A percentile compares a stretch with the other conserved stretches of the same genome.
phyloP scores from a whole-genome alignment of 2,113 vertebrate species.

The Hydrolagus affinis region DNA sequence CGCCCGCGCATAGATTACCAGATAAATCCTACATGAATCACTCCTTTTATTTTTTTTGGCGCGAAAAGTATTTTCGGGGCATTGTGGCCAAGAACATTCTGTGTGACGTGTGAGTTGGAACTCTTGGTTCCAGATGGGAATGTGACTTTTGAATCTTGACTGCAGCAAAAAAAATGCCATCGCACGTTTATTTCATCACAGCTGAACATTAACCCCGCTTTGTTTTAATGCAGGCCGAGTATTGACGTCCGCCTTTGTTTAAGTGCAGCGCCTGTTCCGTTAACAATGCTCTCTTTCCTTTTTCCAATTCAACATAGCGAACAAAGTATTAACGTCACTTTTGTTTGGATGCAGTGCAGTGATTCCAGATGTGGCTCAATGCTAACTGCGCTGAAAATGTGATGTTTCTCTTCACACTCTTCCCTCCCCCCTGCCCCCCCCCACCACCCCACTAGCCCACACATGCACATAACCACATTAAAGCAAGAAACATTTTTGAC shows the following conservation, averaged over 20 bases:
- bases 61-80: neutral
- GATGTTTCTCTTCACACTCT: no score
- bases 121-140: neutral
- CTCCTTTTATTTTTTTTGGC: no score
- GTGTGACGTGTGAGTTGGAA: no score
- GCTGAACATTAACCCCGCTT: neutral
- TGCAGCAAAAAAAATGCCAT: neutral
- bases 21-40: no score
- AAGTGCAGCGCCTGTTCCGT: neutral
- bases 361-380: no score
- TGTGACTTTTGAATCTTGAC: neutral
- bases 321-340: neutral
- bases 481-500: neutral
- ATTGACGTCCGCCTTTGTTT: neutral
- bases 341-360: neutral
- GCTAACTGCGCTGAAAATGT: no score
- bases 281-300: neutral
- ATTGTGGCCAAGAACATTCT: neutral
- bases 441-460: no score
- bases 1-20: no score
- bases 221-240: neutral
- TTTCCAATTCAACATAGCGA: neutral
- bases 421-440: no score
- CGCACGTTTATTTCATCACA: neutral
- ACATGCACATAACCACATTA: neutral